These are phyloP conservation scores for Troilus luridus DNA, from an alignment of 2,888 invertebrate species.

Conservation along the genomic window DNA sequence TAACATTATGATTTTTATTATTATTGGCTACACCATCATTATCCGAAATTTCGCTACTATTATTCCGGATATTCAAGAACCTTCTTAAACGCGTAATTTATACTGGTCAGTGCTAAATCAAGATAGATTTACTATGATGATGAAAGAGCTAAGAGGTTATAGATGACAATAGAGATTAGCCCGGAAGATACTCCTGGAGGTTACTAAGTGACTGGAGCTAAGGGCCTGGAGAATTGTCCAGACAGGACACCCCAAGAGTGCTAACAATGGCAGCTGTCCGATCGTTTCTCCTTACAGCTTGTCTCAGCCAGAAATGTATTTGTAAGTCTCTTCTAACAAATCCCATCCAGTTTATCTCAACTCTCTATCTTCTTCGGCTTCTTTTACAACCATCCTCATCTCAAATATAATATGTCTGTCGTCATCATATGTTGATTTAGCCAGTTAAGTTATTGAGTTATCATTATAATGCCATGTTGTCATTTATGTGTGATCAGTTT, in stretches of 20 bases:
- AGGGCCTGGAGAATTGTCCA: background rate
- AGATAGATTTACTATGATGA: too few species aligned
- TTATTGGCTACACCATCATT: too few species aligned
- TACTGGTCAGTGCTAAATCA: too few species aligned
- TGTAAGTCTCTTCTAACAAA: background rate
- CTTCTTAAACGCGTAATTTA: too few species aligned
- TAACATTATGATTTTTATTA: too few species aligned
- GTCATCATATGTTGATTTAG: background rate
- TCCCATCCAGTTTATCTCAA: background rate
- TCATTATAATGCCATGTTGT: too few species aligned
- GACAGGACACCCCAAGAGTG: background rate
- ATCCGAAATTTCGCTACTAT: too few species aligned
- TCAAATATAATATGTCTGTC: background rate
- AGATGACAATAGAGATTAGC: background rate
- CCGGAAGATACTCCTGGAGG: background rate
- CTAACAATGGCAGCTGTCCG: slow-evolving; percentile 5
- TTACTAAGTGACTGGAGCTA: background rate
- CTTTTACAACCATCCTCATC: background rate
- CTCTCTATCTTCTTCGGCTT: background rate
- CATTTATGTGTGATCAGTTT: too few species aligned
- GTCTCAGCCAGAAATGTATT: slow-evolving; percentile 13
- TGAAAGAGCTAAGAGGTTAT: background rate
- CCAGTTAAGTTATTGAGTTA: background rate
- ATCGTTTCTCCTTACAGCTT: background rate
- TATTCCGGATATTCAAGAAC: too few species aligned